Evolutionary conservation across 2,113 vertebrate species (phyloP).

Genomic region (Notechis scutatus): DNA sequence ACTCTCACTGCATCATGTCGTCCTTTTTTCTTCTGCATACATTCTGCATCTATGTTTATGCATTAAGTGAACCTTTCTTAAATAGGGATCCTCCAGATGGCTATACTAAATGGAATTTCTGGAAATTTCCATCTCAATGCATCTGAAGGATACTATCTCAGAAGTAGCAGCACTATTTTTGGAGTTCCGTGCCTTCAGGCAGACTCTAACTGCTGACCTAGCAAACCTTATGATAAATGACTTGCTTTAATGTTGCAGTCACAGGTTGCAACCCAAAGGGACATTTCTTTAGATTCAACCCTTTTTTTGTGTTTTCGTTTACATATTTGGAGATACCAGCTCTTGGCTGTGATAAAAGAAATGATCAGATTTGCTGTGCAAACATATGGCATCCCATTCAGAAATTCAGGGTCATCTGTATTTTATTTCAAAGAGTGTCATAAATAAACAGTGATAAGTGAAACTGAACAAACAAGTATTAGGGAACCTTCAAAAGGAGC

Average conservation of each 20-base stretch:
- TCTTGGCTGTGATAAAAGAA: conserved; percentile 38
- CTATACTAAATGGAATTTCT: background rate
- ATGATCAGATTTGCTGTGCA: conserved; percentile 17
- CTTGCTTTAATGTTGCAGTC: background rate
- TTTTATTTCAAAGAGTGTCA: conserved; percentile 36
- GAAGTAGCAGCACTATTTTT: background rate
- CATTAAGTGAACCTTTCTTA: background rate
- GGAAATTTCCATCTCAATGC: background rate
- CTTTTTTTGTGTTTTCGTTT: background rate
- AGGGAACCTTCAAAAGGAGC: conserved; percentile 36
- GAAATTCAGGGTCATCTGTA: conserved; percentile 38
- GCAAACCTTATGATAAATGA: background rate
- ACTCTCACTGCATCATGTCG: background rate
- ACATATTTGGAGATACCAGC: background rate
- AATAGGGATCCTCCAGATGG: background rate
- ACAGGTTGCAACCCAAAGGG: background rate
- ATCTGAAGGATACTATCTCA: background rate
- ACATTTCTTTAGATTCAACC: conserved; percentile 7
- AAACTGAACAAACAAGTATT: conserved; percentile 26
- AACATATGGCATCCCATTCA: conserved; percentile 21
- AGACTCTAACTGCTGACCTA: background rate
- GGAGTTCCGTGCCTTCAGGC: background rate
- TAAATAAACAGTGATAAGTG: conserved; percentile 43
- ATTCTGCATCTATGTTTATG: background rate
- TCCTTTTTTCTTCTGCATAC: background rate